Evolutionary conservation across 2,797 vertebrate genomes (phyloP), one percentile per base, ranked within the genome.

Genomic region (Morelia viridis): DNA sequence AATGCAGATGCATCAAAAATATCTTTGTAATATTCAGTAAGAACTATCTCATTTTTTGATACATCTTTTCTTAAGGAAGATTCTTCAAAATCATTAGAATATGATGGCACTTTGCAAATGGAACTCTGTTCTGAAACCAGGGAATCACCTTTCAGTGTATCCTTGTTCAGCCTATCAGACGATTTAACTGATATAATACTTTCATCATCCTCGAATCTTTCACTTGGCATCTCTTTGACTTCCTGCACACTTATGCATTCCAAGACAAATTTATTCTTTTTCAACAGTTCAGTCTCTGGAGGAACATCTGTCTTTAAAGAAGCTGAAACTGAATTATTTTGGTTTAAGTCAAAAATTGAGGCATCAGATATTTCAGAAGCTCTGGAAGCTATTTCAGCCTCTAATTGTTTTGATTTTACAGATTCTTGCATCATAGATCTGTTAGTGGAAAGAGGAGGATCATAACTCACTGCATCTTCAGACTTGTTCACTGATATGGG

Each of bases 1-100:
- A 97, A 96, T 87, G 95, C 94, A 24, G 96, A 98, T 4, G 96
- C 97, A 90, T 99, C 98, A 95, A 98, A 98, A 93, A 98, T 98
- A 96, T 98, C 97, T 41, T 97, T 96, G 95, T 97, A 98, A 22
- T 24, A 0, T 9, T 96, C 96, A 91, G 88, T 92, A 85, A 89
- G 56, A 94, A 95, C 94, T 0, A 17, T 93, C 31, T 94, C 96
- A 84, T 97, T 97, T 64, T 93, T 17, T 60, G 95, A 93, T 68
- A 94, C n/a, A 88, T 96, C 96, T 88, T 97, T 98, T 94, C 96
- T 97, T 91, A 96, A 97, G 89, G 97, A 97, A n/a, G 96, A 95
- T 28, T 85, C 92, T 92, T 97, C 97, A 60, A 97, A 98, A 87
- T 98, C 97, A 92, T 97, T 97, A n/a, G 95, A 94, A 92, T 93